phyloP scores from a whole-genome alignment of 2,113 vertebrate species.

The Tricholaema leucomelas region DNA sequence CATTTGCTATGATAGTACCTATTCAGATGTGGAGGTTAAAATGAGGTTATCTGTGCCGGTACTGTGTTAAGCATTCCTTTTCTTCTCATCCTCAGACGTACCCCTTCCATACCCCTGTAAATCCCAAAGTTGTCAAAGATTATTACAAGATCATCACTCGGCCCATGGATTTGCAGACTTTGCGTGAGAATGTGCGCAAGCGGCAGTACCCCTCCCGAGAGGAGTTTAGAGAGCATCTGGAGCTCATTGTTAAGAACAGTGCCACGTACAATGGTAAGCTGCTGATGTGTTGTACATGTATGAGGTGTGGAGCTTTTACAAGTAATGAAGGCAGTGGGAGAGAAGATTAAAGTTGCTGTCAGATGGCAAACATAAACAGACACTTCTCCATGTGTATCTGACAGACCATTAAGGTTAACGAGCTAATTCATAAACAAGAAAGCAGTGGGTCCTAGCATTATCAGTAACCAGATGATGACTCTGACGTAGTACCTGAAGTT shows the following conservation, averaged over 20 bases:
- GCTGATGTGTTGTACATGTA: not conserved
- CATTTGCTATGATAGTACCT: not conserved
- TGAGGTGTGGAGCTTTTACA: not conserved
- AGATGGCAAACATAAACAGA: not conserved
- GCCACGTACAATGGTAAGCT: constrained; percentile 91
- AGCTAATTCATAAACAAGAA: not conserved
- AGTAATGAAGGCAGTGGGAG: not conserved
- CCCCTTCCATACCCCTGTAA: constrained; percentile 96
- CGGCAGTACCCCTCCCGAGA: constrained; percentile 93
- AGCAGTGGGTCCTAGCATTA: not conserved
- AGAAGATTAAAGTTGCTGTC: not conserved
- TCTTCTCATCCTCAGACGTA: constrained; percentile 82
- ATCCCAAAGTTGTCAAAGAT: constrained; percentile 95
- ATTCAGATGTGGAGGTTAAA: not conserved
- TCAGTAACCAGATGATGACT: not conserved
- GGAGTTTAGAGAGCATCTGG: constrained; percentile 94
- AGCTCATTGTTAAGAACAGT: constrained; percentile 95
- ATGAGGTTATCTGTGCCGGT: not conserved
- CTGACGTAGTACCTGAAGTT: not conserved
- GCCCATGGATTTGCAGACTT: constrained; percentile 96
- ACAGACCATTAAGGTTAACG: not conserved
- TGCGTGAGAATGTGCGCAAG: constrained; percentile 95
- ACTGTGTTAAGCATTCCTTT: not conserved
- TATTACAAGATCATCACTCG: constrained; percentile 97
- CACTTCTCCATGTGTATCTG: not conserved